A percentile compares a stretch with the other conserved stretches of the same genome.
These are phyloP conservation scores for Cyphomyrmex costatus DNA, from an alignment of 1,140 invertebrate species.

Conservation along the genomic window DNA sequence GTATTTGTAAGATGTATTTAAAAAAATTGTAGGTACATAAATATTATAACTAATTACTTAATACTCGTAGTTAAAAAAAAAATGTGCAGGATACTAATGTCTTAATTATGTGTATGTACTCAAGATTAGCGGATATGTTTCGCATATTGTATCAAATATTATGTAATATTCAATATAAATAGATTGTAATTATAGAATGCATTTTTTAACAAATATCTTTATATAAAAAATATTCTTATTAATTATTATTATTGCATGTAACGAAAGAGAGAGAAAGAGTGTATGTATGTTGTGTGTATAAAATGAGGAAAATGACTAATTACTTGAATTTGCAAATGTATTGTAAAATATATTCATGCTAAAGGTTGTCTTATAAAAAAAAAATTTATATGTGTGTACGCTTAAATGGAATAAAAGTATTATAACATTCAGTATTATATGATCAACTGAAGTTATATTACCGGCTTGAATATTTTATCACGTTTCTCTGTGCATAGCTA, in stretches of 20 bases:
- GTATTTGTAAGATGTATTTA: too few species aligned
- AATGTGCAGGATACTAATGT: too few species aligned
- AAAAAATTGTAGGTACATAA: too few species aligned
- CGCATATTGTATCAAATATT: too few species aligned
- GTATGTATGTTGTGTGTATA: too few species aligned
- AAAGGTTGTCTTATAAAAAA: background rate
- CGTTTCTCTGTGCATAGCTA: conserved; percentile 21
- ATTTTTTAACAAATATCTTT: background rate
- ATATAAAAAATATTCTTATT: background rate
- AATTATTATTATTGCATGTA: background rate
- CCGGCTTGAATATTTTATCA: conserved; percentile 48
- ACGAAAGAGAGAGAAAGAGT: too few species aligned
- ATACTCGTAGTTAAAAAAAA: too few species aligned
- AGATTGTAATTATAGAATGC: background rate
- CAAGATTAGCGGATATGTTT: too few species aligned
- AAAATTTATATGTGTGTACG: background rate
- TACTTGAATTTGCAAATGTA: background rate
- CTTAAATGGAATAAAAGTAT: background rate
- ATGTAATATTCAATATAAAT: background rate
- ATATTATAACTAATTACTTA: too few species aligned
- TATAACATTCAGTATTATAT: background rate
- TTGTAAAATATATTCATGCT: background rate
- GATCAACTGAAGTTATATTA: conserved; percentile 28
- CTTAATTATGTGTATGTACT: too few species aligned
- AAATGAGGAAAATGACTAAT: background rate